Evolutionary conservation across 2,797 vertebrate species (phyloP).

Genomic region (Paratrypauchen microcephalus): DNA sequence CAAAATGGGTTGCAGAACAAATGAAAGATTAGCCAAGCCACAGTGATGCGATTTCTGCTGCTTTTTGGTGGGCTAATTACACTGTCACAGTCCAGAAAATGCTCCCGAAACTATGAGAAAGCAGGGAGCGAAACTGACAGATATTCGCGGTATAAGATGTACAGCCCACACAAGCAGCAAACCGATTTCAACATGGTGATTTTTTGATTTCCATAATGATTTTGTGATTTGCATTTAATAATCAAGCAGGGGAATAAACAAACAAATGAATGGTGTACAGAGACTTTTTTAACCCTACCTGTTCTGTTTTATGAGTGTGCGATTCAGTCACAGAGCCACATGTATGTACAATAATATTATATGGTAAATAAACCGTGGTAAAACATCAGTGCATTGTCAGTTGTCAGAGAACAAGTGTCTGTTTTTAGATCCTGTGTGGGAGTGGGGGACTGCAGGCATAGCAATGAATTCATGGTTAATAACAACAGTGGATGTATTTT

Average conservation of each 20-base stretch:
- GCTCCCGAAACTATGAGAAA: conserved; percentile 47
- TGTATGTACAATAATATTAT: conserved; percentile 57
- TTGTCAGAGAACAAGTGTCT: conserved; percentile 42
- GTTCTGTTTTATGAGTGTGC: conserved; percentile 55
- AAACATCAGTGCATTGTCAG: conserved; percentile 48
- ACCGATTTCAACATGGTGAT: conserved; percentile 49
- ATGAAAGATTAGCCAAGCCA: conserved; percentile 59
- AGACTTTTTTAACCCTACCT: conserved; percentile 49
- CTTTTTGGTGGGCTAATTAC: conserved; percentile 50
- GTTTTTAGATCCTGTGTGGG: conserved; percentile 38
- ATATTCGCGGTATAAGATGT: conserved; percentile 56
- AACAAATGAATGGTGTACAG: conserved; percentile 28
- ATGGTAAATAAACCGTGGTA: conserved; percentile 69
- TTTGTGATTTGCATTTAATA: conserved; percentile 52
- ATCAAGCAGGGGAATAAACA: conserved; percentile 41
- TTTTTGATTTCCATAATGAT: conserved; percentile 58
- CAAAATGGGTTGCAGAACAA: conserved; percentile 60
- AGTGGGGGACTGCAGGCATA: conserved; percentile 33
- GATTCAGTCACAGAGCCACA: conserved; percentile 46
- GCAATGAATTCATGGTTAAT: conserved; percentile 37
- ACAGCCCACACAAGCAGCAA: conserved; percentile 54
- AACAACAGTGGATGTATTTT: conserved; percentile 28
- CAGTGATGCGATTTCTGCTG: conserved; percentile 52
- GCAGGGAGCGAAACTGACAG: conserved; percentile 36
- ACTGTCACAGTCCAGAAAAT: conserved; percentile 53